A percentile compares a stretch with the other conserved stretches of the same genome.
Conservation (phyloP, 1,140 invertebrate genomes). For the Charaxes varanes region DNA sequence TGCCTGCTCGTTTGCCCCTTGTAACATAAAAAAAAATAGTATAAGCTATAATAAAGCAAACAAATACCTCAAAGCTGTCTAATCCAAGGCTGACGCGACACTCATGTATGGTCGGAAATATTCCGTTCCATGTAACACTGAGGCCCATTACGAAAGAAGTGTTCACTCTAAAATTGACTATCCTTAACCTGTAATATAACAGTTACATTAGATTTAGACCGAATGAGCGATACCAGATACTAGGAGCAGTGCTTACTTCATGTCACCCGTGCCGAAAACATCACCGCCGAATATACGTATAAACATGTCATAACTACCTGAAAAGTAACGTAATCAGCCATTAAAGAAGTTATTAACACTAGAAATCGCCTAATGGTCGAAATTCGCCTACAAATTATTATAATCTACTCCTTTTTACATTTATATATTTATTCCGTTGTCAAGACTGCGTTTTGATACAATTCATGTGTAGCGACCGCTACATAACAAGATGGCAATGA, state of each 20-base stretch:
- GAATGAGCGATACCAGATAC: neutral
- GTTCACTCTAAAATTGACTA: slow-evolving; percentile 13
- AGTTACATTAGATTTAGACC: neutral
- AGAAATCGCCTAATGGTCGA: no score
- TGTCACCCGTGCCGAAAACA: slow-evolving; percentile 23
- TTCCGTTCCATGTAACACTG: slow-evolving; percentile 4
- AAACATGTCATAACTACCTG: slow-evolving; percentile 21
- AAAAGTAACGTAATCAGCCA: no score
- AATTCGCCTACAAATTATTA: no score
- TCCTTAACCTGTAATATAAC: slow-evolving; percentile 12
- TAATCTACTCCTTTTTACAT: no score
- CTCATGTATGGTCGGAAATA: slow-evolving; percentile 17
- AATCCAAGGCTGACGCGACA: slow-evolving; percentile 16
- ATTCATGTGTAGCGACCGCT: no score
- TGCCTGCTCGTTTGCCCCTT: no score
- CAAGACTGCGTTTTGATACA: no score
- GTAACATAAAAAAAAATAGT: no score
- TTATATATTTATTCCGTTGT: no score
- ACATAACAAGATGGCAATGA: no score
- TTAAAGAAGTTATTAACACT: no score
- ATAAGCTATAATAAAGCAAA: neutral
- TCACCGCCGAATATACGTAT: slow-evolving; percentile 11
- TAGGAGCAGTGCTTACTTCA: slow-evolving; percentile 15
- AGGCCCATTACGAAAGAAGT: slow-evolving; percentile 11
- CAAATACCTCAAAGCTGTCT: slow-evolving; percentile 23